phyloP scores from a whole-genome alignment of 1,140 invertebrate species.

The Ceratosolen fusciceps region DNA sequence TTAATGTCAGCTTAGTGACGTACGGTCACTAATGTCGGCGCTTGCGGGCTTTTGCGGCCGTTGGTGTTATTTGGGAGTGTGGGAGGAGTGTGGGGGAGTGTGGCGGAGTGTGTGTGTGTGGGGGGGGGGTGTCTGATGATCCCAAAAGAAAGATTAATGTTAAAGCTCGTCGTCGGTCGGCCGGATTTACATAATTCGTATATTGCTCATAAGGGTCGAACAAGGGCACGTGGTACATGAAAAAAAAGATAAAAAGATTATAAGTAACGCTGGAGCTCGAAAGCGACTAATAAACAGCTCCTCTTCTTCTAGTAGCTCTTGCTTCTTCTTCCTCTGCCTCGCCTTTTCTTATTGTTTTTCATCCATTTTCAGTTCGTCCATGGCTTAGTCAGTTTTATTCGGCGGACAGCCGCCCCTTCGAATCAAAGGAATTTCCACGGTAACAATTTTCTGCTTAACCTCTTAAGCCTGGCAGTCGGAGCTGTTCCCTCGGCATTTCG shows the following conservation, averaged over 20 bases:
- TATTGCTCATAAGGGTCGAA: background rate
- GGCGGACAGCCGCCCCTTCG: conserved; percentile 5
- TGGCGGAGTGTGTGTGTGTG: background rate
- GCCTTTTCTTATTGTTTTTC: conserved; percentile 8
- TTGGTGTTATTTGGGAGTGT: too few relatives aligned
- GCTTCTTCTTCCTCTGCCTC: background rate
- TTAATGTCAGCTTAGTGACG: too few relatives aligned
- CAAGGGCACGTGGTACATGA: conserved; percentile 19
- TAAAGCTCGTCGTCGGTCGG: background rate
- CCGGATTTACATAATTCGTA: background rate
- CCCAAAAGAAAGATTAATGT: conserved; percentile 15
- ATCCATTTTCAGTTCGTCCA: background rate
- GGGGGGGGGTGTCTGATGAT: background rate
- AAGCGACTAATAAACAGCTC: conserved; percentile 46
- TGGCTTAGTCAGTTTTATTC: conserved; percentile 1
- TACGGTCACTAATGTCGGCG: too few relatives aligned
- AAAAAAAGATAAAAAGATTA: background rate
- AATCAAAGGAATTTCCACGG: conserved; percentile 20
- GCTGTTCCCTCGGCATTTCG: conserved; percentile 35
- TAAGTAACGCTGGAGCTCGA: conserved; percentile 33
- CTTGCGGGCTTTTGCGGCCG: background rate
- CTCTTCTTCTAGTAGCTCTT: too few relatives aligned
- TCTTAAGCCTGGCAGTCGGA: conserved; percentile 44
- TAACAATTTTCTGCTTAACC: conserved; percentile 31
- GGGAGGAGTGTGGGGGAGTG: background rate